A percentile compares a stretch with the other conserved stretches of the same genome.
Conservation (phyloP, 2,888 invertebrate genomes). For the Galerucella calmariensis region DNA sequence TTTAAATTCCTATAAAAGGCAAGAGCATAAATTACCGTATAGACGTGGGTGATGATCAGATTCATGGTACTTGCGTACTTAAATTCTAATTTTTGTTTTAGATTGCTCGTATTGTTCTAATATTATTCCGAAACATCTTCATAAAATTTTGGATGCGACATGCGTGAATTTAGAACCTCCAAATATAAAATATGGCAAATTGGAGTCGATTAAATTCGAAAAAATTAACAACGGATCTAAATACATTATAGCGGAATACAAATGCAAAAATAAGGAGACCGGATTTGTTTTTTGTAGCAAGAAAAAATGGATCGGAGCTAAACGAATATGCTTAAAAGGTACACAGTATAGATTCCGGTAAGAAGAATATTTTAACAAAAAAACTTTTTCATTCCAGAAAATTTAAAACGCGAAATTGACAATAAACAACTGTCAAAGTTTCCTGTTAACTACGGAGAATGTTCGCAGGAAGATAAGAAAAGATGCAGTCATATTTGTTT, state of each 20-base stretch:
- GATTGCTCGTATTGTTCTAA: neutral
- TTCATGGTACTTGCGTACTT: neutral
- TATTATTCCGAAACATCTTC: slow-evolving; percentile 17
- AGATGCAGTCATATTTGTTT: slow-evolving; percentile 65
- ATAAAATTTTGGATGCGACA: slow-evolving; percentile 43
- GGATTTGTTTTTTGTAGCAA: slow-evolving; percentile 70
- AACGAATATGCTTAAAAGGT: slow-evolving; percentile 65
- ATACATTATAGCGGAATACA: slow-evolving; percentile 70
- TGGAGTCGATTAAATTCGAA: slow-evolving; percentile 36
- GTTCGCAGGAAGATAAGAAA: slow-evolving; percentile 45
- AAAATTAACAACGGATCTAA: slow-evolving; percentile 60
- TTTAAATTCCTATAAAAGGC: neutral
- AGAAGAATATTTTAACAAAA: neutral
- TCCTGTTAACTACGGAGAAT: slow-evolving; percentile 40
- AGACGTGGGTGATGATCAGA: neutral
- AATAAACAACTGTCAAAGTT: slow-evolving; percentile 22
- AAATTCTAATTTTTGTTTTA: neutral
- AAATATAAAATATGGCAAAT: slow-evolving; percentile 39
- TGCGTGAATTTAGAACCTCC: slow-evolving; percentile 42
- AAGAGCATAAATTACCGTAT: neutral
- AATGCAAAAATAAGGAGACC: slow-evolving; percentile 65
- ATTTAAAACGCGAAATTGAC: neutral
- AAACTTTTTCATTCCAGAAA: neutral
- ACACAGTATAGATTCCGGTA: neutral
- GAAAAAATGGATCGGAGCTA: slow-evolving; percentile 69